Base-by-base conservation (phyloP, 2,888 invertebrate species). In the Drosophila incognita region DNA sequence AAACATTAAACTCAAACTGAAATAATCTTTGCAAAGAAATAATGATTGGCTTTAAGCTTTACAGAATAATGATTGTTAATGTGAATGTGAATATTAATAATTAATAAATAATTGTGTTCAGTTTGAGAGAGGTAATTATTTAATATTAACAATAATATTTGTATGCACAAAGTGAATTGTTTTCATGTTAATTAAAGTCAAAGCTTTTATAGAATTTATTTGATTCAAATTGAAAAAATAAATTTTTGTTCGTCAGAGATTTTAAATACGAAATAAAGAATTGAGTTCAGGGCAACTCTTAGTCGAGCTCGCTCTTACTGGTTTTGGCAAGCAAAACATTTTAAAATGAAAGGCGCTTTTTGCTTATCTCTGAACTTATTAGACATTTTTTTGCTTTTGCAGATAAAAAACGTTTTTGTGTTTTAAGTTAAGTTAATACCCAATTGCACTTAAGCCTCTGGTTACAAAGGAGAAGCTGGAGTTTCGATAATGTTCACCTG, bases 401-500 rank as follows among this genome's bases (percentile, higher is more conserved):
- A 21, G n/a, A 21, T 21, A 21, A 21, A 46, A 24, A 24, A 42
- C 5, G 15, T 8, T 46, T 15, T 2, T 24, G 46, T 46, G 24
- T 21, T 46, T 46, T 15, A 15, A 2, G 46, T 24, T 15, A 15
- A 2, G 46, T 24, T 10, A 33, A 15, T 21, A 6, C 18, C 27
- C 27, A 24, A 46, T 27, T 13, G 36, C 18, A 13, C 36, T 38
- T n/a, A n/a, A 38, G 27, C 36, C 27, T 36, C 7, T 21, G 38
- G 7, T 40, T 5, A 29, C 29, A 21, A 33, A 24, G n/a, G n/a
- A 31, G 11, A 21, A 46, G 1, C 1, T 10, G 24, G 40, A 63
- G 42, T 63, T 74, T 51, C 53, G 66, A 76, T 60, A 75, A 36
- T 27, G 29, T 48, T 42, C 53, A 48, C 49, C 56, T 48, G 48